Percentiles rank a stretch among this genome's conserved stretches.
Evolutionary conservation across 2,888 invertebrate species (phyloP).

Genomic region (Helobdella robusta): DNA sequence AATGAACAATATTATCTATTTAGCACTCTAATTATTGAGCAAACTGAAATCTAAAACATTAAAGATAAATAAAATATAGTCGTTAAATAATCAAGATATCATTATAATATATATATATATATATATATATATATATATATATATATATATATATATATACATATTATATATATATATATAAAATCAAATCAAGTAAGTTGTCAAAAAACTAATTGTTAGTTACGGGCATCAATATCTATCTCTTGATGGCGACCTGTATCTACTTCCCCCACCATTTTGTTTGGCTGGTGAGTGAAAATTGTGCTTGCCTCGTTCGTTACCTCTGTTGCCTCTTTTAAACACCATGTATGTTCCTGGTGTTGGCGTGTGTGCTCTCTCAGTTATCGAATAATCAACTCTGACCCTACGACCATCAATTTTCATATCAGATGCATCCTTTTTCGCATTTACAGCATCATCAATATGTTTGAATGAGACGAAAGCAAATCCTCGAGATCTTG

Average conservation of each 20-base stretch:
- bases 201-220: too few species aligned
- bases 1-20: too few species aligned
- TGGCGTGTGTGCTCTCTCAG: constrained; percentile 87
- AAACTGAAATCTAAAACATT: too few species aligned
- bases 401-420: constrained; percentile 86
- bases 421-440: constrained; percentile 84
- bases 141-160: too few species aligned
- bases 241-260: constrained; percentile 13
- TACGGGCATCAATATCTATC: too few species aligned
- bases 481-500: constrained; percentile 85
- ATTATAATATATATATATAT: too few species aligned
- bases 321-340: constrained; percentile 49
- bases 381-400: constrained; percentile 88
- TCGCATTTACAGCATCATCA: constrained; percentile 82
- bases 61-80: too few species aligned
- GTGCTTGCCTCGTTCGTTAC: not conserved
- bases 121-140: too few species aligned
- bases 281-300: constrained; percentile 11
- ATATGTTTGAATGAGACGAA: constrained; percentile 83
- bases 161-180: too few species aligned
- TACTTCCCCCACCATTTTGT: not conserved
- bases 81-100: too few species aligned
- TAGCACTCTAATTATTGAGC: too few species aligned
- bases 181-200: too few species aligned
- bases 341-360: constrained; percentile 97